Base-by-base conservation (phyloP, 2,888 invertebrate genomes). In the Herminia tarsipennalis region DNA sequence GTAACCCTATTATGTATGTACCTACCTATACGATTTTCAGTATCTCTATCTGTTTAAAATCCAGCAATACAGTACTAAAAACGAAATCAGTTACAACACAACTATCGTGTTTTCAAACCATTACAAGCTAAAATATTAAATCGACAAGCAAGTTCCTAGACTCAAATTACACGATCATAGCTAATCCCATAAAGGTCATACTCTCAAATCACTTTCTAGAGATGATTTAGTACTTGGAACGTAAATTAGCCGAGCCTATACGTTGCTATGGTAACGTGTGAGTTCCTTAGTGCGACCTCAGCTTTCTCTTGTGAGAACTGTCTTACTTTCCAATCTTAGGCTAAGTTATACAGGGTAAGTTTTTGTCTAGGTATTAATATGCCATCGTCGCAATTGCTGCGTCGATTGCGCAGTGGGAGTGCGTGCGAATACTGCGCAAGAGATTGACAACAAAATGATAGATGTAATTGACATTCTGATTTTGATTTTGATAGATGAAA, bases 181-280 rank as follows among this genome's bases (percentile, higher is more conserved):
- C 28, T 47, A 64, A 60, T 64, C 40, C 47, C 28, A 32, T 30
- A 55, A 52, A 53, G 65, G 65, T 61, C 40, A 59, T 42, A 28
- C 45, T 35, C 17, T 36, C 52, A 46, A 50, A 49, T 55, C 66
- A 61, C 69, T 69, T 69, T 69, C 69, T 52, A 60, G 22, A 27
- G 44, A 58, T 67, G 67, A 67, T 67, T 67, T 69, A 69, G 59
- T 57, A 56, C 49, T 57, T 34, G 28, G 35, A 51, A 55, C 27
- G 63, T 66, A 65, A 69, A 69, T 69, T 67, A 66, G 51, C 52
- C 1, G 42, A 37, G 65, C 60, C 66, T 66, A 65, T 59, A 52
- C 55, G 56, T 52, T 53, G 49, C 50, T 43, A 36, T 16, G 25
- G 51, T 49, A 61, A 61, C 59, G 54, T 46, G 34, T 45, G 34